Evolutionary conservation across 2,113 vertebrate species (phyloP), one percentile per base, ranked within the genome.

Genomic region (Alexandromys fortis): DNA sequence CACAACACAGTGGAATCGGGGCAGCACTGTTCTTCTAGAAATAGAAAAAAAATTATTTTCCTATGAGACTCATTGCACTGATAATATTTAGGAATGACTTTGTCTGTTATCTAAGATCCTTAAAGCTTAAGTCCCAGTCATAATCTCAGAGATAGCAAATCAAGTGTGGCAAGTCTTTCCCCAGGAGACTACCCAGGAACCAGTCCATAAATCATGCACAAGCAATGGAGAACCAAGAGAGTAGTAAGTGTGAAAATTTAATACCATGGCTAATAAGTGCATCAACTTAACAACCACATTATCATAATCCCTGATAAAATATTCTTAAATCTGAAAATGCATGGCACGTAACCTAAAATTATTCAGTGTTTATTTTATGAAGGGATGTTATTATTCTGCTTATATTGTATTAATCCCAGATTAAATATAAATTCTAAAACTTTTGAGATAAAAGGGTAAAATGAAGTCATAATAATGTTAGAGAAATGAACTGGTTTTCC

Each of bases 391-490:
- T 82, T 28, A 83, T 77, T 79, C 70, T 90, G 12, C 67, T 16
- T 81, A 85, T 86, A n/a, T n/a, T 52, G 55, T 26, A 92, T 38
- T 52, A 93, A 85, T 81, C 47, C 17, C 21, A 91, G 35, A 94
- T 55, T 63, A 82, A 76, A 65, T 90, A 42, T 45, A 93, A 87
- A 38, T 78, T n/a, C 21, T 79, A n/a, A 75, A 94, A 91, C 49
- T n/a, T 89, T 94, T 93, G 28, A 58, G 10, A 90, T 13, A 89
- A 14, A 86, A 28, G 11, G 28, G 42, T 30, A 67, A 65, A 68
- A 68, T 38, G 47, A 70, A 75, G 10, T 24, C 35, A 87, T 10
- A 65, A 94, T 5, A 42, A 63, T 68, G 49, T 92, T 3, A 78
- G 35, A n/a, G 4, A 79, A 78, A 49, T 78, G 7, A 35, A 9